These are phyloP conservation scores for Mactra quadrangularis DNA, from an alignment of 1,140 invertebrate species.

Conservation along the genomic window DNA sequence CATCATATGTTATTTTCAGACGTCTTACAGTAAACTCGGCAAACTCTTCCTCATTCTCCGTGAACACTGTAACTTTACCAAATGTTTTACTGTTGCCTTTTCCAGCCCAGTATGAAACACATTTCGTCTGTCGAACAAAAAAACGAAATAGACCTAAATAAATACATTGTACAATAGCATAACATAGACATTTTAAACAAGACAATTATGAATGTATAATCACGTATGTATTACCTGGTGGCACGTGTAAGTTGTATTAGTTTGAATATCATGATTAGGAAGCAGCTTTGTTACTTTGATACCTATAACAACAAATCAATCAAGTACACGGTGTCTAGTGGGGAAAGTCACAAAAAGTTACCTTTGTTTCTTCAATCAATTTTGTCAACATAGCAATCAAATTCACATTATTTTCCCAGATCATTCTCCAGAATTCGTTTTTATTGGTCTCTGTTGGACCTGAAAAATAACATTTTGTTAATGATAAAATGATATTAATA, in stretches of 20 bases:
- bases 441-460: constrained; percentile 45
- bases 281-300: neutral
- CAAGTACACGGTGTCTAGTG: neutral
- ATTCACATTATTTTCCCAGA: constrained; percentile 54
- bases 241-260: too few relatives aligned
- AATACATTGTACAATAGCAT: too few relatives aligned
- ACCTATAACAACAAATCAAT: neutral
- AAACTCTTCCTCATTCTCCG: neutral
- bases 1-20: neutral
- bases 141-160: too few relatives aligned
- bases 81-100: too few relatives aligned
- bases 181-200: too few relatives aligned
- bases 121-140: constrained; percentile 16
- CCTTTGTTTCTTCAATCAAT: constrained; percentile 48
- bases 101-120: neutral
- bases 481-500: too few relatives aligned
- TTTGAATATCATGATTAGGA: too few relatives aligned
- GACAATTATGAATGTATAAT: too few relatives aligned
- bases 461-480: too few relatives aligned
- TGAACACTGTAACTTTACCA: neutral
- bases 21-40: neutral
- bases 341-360: constrained; percentile 15
- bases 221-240: too few relatives aligned
- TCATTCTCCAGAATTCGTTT: constrained; percentile 60
- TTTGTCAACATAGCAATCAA: constrained; percentile 60